Percentiles rank a stretch among this genome's conserved stretches.
Conservation (phyloP, 2,888 invertebrate species). For the Eristalis intricaria region DNA sequence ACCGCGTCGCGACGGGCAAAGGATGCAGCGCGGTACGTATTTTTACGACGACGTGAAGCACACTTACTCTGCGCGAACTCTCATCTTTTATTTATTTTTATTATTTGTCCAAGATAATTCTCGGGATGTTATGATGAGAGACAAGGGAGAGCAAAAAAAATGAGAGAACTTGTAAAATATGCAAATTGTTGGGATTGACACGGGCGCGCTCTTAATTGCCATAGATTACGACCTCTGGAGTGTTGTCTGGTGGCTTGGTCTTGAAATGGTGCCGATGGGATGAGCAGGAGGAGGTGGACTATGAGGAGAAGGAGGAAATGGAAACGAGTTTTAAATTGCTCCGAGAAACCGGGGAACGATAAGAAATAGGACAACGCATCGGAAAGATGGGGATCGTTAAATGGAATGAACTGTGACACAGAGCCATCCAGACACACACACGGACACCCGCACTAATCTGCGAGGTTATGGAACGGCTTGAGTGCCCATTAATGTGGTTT, state of each 20-base stretch:
- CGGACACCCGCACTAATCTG: no score
- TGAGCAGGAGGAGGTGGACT: background rate
- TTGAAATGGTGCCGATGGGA: no score
- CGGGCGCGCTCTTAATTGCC: constrained; percentile 61
- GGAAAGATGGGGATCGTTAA: background rate
- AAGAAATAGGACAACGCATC: background rate
- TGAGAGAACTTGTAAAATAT: constrained; percentile 37
- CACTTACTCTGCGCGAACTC: constrained; percentile 45
- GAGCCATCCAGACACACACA: no score
- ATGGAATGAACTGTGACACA: background rate
- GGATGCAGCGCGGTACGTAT: background rate
- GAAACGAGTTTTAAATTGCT: background rate
- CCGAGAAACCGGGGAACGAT: background rate
- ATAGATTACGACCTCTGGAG: constrained; percentile 52
- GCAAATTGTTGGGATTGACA: constrained; percentile 65
- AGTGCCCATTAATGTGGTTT: no score
- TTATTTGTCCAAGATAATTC: constrained; percentile 55
- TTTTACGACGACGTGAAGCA: constrained; percentile 27
- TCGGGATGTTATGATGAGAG: constrained; percentile 1
- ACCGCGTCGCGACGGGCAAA: background rate
- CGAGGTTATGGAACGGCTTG: no score
- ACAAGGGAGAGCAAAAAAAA: background rate
- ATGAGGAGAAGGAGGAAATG: no score
- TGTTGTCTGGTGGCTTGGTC: background rate
- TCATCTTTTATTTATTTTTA: constrained; percentile 62